Evolutionary conservation across 2,113 vertebrate species (phyloP).

Genomic region (Delphinapterus leucas): DNA sequence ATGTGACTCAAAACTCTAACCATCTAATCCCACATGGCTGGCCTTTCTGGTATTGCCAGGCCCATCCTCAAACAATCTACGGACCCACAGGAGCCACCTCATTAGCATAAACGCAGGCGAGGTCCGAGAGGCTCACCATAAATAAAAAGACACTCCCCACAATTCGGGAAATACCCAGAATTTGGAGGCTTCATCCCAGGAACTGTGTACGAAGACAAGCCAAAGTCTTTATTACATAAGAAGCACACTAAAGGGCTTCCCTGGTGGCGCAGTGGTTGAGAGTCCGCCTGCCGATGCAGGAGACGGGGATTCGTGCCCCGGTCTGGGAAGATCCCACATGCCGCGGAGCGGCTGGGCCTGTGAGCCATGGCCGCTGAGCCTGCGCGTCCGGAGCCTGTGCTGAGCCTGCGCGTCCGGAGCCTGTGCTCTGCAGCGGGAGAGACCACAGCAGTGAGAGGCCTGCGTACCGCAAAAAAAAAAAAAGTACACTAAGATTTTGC

Average conservation of each 20-base stretch:
- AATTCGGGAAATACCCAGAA: background rate
- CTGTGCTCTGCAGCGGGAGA: too few relatives aligned
- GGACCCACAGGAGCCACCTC: background rate
- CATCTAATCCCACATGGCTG: background rate
- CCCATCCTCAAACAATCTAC: background rate
- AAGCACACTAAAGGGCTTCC: background rate
- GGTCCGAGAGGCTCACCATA: background rate
- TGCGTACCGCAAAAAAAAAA: too few relatives aligned
- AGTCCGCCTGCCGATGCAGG: too few relatives aligned
- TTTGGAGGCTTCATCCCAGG: background rate
- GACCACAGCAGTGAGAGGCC: too few relatives aligned
- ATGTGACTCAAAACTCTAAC: background rate
- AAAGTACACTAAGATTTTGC: background rate
- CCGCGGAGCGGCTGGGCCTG: too few relatives aligned
- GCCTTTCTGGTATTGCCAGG: background rate
- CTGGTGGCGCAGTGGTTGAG: too few relatives aligned
- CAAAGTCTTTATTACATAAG: background rate
- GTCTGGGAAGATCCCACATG: too few relatives aligned
- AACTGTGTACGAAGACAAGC: background rate
- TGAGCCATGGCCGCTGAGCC: too few relatives aligned
- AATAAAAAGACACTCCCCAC: background rate
- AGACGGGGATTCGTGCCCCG: too few relatives aligned
- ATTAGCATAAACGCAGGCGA: background rate
- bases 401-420: too few relatives aligned
- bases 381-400: too few relatives aligned